Percentiles rank a stretch among this genome's conserved stretches.
These are phyloP conservation scores for Drosophila koepferae DNA, from an alignment of 2,888 invertebrate genomes.

Conservation along the genomic window DNA sequence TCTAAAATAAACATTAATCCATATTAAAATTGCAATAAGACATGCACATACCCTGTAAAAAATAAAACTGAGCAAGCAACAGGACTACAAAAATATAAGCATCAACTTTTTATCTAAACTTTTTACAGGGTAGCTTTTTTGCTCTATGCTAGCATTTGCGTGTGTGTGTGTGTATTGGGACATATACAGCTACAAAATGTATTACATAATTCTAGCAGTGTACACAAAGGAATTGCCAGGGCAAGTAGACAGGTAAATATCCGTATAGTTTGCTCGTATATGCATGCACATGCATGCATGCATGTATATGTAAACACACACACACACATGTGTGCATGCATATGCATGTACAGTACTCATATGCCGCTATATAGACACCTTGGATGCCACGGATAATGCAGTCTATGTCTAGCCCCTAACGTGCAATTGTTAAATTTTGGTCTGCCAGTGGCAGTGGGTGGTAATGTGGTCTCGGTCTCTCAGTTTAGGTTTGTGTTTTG, in stretches of 20 bases:
- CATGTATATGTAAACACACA: background rate
- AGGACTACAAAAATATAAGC: no score
- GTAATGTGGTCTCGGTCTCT: constrained; percentile 21
- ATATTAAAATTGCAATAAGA: no score
- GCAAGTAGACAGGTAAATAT: constrained; percentile 48
- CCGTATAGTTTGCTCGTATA: constrained; percentile 30
- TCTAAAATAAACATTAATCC: no score
- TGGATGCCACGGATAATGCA: constrained; percentile 47
- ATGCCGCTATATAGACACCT: constrained; percentile 25
- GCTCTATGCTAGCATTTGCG: background rate
- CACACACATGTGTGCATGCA: background rate
- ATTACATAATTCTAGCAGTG: constrained; percentile 36
- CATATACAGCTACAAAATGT: constrained; percentile 28
- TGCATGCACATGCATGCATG: background rate
- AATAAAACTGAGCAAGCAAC: no score
- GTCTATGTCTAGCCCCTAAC: constrained; percentile 43
- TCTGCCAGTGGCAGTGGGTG: constrained; percentile 35
- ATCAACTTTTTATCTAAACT: background rate
- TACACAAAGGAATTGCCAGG: constrained; percentile 42
- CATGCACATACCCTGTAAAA: no score
- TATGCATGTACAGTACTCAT: constrained; percentile 7
- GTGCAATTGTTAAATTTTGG: constrained; percentile 45
- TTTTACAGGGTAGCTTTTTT: constrained; percentile 20
- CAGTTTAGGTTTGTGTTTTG: constrained; percentile 3
- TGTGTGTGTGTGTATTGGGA: constrained; percentile 8